Base-by-base conservation (phyloP, 2,113 vertebrate species). In the Pongo abelii region DNA sequence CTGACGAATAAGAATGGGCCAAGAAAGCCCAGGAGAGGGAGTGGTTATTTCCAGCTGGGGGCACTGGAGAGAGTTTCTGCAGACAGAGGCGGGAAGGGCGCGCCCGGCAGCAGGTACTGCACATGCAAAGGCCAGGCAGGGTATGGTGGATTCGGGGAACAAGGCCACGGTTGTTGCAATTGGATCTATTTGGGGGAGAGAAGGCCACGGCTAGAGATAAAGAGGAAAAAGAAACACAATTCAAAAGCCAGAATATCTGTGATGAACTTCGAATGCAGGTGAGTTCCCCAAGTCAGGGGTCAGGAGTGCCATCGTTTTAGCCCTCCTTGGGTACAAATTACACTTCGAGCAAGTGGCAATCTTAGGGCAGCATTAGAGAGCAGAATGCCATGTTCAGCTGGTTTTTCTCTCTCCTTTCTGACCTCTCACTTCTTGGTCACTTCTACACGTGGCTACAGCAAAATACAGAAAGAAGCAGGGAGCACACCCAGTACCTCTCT, bases 101-200 rank as follows among this genome's bases (percentile, higher is more conserved):
- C 3, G 10, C 32, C 16, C 12, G 22, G 27, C 18, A 32, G 48
- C 23, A 55, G 72, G 48, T 3, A 2, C 1, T 4, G 8, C 3
- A 1, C 0, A 0, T 2, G 57, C 43, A 17, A 30, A 43, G 46
- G 30, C 5, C 25, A 3, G 0, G 30, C 0, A 0, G 38, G 50
- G 3, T 2, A 1, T 7, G 20, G 25, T 1, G 3, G 27, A 18
- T 6, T 48, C 16, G 0, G 12, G 86, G 46, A 6, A 38, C 35
- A 4, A 25, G 27, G 70, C 14, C 72, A 20, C 9, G n/a, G 72
- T 32, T 89, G 74, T 7, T 22, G 23, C 2, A 6, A 11, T 11
- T 43, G 48, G 5, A 22, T 5, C 13, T 61, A 0, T 16, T 81
- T 23, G 4, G 4, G 6, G 11, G 30, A 35, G 27, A 9, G 35